Evolutionary conservation across 2,888 invertebrate species (phyloP).

Genomic region (Myopa testacea): DNA sequence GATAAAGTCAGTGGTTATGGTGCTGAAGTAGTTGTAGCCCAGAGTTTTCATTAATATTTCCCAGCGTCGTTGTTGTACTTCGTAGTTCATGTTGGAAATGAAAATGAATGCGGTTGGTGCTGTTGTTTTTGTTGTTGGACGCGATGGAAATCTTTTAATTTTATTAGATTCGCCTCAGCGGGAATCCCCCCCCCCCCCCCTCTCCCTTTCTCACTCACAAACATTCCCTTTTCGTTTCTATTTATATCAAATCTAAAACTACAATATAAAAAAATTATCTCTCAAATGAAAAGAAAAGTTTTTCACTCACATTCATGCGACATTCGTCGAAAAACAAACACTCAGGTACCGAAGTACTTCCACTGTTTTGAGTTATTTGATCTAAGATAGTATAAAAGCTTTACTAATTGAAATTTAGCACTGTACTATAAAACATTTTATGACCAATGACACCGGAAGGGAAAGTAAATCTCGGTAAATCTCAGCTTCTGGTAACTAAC

Average conservation of each 20-base stretch:
- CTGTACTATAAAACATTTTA: too few relatives aligned
- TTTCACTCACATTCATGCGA: background rate
- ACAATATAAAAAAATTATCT: background rate
- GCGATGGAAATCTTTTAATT: constrained; percentile 35
- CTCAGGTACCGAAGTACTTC: too few relatives aligned
- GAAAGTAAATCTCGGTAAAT: too few relatives aligned
- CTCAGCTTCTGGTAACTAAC: too few relatives aligned
- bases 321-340: background rate
- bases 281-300: constrained; percentile 19
- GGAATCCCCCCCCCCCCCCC: background rate
- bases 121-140: constrained; percentile 6
- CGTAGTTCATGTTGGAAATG: background rate
- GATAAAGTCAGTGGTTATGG: background rate
- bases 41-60: constrained; percentile 5
- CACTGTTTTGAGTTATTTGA: too few relatives aligned
- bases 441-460: too few relatives aligned
- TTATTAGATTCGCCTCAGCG: constrained; percentile 27
- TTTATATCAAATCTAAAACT: too few relatives aligned
- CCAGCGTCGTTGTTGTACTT: background rate
- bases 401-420: too few relatives aligned
- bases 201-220: constrained; percentile 14
- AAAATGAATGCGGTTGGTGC: background rate
- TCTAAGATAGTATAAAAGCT: too few relatives aligned
- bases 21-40: background rate
- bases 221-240: too few relatives aligned